phyloP scores from a whole-genome alignment of 2,888 invertebrate genomes.

The Cheilosia impressa region DNA sequence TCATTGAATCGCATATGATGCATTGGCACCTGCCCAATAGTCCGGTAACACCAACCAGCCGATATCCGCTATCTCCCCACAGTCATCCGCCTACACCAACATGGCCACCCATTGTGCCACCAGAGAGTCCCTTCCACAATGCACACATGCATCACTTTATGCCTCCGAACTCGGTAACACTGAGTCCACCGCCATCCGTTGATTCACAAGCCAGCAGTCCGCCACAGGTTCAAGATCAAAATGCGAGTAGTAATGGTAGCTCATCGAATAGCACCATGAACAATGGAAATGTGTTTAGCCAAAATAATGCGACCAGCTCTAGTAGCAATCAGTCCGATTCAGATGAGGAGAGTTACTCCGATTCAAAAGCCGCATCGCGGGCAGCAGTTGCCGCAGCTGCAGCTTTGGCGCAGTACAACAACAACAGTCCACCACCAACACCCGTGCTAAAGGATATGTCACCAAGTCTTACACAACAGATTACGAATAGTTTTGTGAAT shows the following conservation, averaged over 20 bases:
- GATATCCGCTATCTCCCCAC: slow-evolving; percentile 92
- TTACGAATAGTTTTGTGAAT: slow-evolving; percentile 83
- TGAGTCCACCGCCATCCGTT: slow-evolving; percentile 95
- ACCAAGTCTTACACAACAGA: slow-evolving; percentile 82
- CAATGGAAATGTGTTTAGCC: slow-evolving; percentile 74
- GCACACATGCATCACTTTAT: slow-evolving; percentile 89
- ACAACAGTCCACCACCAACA: slow-evolving; percentile 85
- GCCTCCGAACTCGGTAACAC: slow-evolving; percentile 93
- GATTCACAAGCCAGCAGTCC: slow-evolving; percentile 95
- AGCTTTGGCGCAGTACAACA: slow-evolving; percentile 83
- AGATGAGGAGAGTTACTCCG: slow-evolving; percentile 89
- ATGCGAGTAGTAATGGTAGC: slow-evolving; percentile 67
- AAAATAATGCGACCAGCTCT: slow-evolving; percentile 84
- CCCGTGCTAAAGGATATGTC: slow-evolving; percentile 86
- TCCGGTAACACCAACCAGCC: slow-evolving; percentile 92
- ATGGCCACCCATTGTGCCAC: slow-evolving; percentile 86
- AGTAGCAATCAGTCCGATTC: slow-evolving; percentile 92
- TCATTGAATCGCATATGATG: slow-evolving; percentile 91
- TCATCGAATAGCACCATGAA: slow-evolving; percentile 58
- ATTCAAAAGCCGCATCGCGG: slow-evolving; percentile 74
- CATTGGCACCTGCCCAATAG: slow-evolving; percentile 91
- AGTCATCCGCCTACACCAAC: slow-evolving; percentile 92
- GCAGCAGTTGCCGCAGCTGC: slow-evolving; percentile 77
- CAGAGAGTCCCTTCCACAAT: slow-evolving; percentile 84
- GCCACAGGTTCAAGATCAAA: slow-evolving; percentile 88